Evolutionary conservation across 1,140 invertebrate genomes (phyloP), one percentile per base, ranked within the genome.

Genomic region (Bombus fervidus): DNA sequence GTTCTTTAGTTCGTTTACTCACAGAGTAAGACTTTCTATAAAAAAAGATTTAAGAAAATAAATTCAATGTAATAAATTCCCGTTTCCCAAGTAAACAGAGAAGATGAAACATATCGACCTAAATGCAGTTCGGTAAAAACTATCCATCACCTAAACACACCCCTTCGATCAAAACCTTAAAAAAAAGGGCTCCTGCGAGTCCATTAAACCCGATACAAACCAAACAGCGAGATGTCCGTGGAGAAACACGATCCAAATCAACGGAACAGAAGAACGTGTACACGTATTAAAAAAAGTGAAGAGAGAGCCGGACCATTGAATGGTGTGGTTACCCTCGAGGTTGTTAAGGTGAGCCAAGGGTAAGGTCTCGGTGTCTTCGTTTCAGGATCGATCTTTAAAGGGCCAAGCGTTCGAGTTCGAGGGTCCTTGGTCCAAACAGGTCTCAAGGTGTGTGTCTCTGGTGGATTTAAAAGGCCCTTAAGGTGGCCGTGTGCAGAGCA

Each of bases 361-460:
- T 64, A 76, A 59, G 74, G 72, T 83, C 68, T 84, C 80, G 80
- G 77, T 88, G 89, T 90, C 89, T 90, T 90, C 80, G 89, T 76
- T 81, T 76, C 86, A 85, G 90, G 85, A 84, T 88, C 86, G 87
- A 88, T 83, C 66, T 93, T 93, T 92, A 93, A 93, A 92, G 91
- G 88, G 91, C 90, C 72, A 34, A 73, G 76, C 77, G 81, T 81
- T 87, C 79, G 81, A 92, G 81, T 81, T 87, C 79, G 81, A 92
- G 92, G 91, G 91, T 92, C 91, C 93, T 93, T 91, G 92, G 90
- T 89, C 90, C 53, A 83, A 87, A 89, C 92, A 92, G 93, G 92
- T 93, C 92, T 93, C 92, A 93, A 93, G 93, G 93, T 93, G 93
- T 92, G 90, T 91, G 89, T 93, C 92, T 92, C 87, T 82, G 91